Conservation (phyloP, 1,140 invertebrate species). For the Vanessa tameamea region DNA sequence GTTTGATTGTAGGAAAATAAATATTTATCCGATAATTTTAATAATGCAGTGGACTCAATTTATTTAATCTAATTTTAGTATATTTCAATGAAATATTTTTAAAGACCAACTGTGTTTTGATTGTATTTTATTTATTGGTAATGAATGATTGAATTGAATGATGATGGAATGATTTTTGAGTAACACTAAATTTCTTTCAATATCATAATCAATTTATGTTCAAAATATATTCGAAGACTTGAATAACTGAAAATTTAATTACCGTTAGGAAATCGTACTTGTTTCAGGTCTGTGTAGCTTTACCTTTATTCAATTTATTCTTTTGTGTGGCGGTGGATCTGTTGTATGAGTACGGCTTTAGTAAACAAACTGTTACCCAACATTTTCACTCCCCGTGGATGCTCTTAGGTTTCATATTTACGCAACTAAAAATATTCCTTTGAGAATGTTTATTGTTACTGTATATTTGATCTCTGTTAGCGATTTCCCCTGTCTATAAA, state of each 20-base stretch:
- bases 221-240: too few species aligned
- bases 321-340: slow-evolving; percentile 36
- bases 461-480: slow-evolving; percentile 34
- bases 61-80: too few species aligned
- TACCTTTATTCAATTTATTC: slow-evolving; percentile 39
- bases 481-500: slow-evolving; percentile 1
- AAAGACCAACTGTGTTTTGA: too few species aligned
- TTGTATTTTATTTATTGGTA: too few species aligned
- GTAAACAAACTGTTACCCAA: slow-evolving; percentile 45
- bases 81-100: too few species aligned
- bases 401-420: slow-evolving; percentile 43
- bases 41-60: too few species aligned
- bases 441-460: slow-evolving; percentile 38
- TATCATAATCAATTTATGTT: too few species aligned
- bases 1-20: too few species aligned
- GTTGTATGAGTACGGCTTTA: slow-evolving; percentile 35
- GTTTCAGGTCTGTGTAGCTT: slow-evolving; percentile 17
- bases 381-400: slow-evolving; percentile 29
- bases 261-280: slow-evolving; percentile 7
- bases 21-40: too few species aligned
- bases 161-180: too few species aligned
- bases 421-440: slow-evolving; percentile 41
- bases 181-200: too few species aligned
- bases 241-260: not conserved
- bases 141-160: too few species aligned